Percentiles rank a stretch among this genome's conserved stretches.
These are phyloP conservation scores for Phymanthus crucifer DNA, from an alignment of 92 coral and sea anemone species.

Conservation along the genomic window DNA sequence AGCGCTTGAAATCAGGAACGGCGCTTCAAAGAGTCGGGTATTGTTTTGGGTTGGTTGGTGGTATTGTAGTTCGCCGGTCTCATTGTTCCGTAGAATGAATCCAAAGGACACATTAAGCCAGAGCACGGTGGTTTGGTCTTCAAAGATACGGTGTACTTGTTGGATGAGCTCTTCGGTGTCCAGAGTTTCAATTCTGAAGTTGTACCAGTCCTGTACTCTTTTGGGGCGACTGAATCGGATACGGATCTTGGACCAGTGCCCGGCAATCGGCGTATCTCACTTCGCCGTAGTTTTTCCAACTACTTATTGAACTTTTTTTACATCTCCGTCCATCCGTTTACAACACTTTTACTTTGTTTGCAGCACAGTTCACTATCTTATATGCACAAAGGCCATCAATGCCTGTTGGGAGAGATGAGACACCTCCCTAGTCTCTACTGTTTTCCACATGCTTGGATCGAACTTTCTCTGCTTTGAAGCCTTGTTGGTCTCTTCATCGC, in stretches of 20 bases:
- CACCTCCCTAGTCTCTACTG: not conserved
- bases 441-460: not conserved
- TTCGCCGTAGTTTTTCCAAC: constrained; percentile 16
- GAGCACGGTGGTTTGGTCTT: too few species aligned
- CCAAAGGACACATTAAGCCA: too few species aligned
- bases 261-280: constrained; percentile 32
- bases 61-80: too few species aligned
- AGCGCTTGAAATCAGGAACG: too few species aligned
- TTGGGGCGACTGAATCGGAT: constrained; percentile 23
- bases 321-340: constrained; percentile 38
- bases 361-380: not conserved
- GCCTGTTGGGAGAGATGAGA: constrained; percentile 20
- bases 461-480: not conserved
- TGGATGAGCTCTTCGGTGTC: too few species aligned
- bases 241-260: not conserved
- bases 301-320: constrained; percentile 23
- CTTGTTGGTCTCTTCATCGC: not conserved
- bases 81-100: too few species aligned
- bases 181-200: too few species aligned
- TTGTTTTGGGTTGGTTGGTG: too few species aligned
- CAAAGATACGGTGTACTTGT: too few species aligned
- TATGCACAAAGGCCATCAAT: constrained; percentile 30
- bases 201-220: constrained; percentile 24
- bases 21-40: too few species aligned
- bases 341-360: constrained; percentile 2